A percentile compares a stretch with the other conserved stretches of the same genome.
Conservation (phyloP, 2,113 vertebrate species). For the Proterorhinus semilunaris region DNA sequence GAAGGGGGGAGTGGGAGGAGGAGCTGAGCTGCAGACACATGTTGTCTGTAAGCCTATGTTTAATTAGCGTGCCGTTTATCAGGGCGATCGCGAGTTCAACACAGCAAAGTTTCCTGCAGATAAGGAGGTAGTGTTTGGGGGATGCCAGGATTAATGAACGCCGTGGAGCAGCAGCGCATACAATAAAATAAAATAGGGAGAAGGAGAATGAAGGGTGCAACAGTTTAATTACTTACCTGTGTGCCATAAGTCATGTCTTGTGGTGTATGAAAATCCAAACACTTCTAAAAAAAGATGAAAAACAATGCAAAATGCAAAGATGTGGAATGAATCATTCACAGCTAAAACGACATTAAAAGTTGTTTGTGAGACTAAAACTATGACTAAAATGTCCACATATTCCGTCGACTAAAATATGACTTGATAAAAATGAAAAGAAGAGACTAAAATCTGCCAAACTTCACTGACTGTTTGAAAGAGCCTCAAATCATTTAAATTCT, state of each 20-base stretch:
- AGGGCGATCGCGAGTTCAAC: slow-evolving; percentile 73
- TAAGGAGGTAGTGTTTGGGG: slow-evolving; percentile 69
- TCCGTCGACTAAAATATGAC: no score
- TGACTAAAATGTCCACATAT: no score
- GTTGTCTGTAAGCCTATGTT: slow-evolving; percentile 63
- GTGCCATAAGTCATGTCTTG: slow-evolving; percentile 15
- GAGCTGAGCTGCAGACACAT: slow-evolving; percentile 55
- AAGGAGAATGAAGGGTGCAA: slow-evolving; percentile 45
- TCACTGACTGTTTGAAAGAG: no score
- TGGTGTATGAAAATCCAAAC: not conserved
- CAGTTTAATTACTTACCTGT: slow-evolving; percentile 73
- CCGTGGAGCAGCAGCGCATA: slow-evolving; percentile 29
- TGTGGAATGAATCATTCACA: no score
- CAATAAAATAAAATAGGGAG: slow-evolving; percentile 9
- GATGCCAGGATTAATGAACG: slow-evolving; percentile 56
- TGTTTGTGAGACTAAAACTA: no score
- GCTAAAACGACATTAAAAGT: no score
- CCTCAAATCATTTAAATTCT: no score
- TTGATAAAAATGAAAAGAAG: no score
- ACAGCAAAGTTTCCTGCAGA: slow-evolving; percentile 69
- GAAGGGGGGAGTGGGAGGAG: slow-evolving; percentile 19
- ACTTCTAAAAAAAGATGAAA: no score
- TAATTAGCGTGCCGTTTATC: slow-evolving; percentile 76
- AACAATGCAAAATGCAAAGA: not conserved
- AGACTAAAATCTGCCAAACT: no score